Evolutionary conservation across 2,113 vertebrate genomes (phyloP), one percentile per base, ranked within the genome.

Genomic region (Ceyx cyanopectus): DNA sequence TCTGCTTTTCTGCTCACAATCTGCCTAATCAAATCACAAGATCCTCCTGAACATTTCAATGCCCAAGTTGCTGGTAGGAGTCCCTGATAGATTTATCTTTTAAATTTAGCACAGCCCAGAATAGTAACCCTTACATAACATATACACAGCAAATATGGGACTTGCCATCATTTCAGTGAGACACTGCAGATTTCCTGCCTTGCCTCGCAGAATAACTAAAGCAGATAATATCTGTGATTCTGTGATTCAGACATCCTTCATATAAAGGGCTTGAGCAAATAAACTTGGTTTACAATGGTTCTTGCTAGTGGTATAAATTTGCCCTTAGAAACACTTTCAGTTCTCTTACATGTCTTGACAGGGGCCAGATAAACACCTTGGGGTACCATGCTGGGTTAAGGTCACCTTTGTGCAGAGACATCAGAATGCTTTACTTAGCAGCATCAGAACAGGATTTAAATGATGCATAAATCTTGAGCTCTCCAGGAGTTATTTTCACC

Each of bases 81-180:
- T 78, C 75, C 90, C 93, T 72, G 68, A 81, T 87, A 94, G 80
- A 90, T 95, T 92, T 94, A 46, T 91, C 68, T 95, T 85, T 92
- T 91, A 96, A 93, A 93, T 82, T 83, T 83, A 93, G 81, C 77
- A 74, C 45, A 68, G 82, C 89, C 57, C 60, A 85, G 74, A 79
- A 94, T 85, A 95, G 86, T 89, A 95, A 94, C 89, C 92, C 88
- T 96, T 96, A 94, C 89, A 81, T 96, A 96, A 97, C 77, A 74
- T 80, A 92, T 50, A 93, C 92, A 89, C 81, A 93, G 78, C 85
- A 91, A 91, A 95, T 74, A 81, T 4, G n/a, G 80, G 70, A 63
- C 76, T 94, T 75, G 80, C 63, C 94, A 11, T 85, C 57, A 87
- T 89, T 95, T 95, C 83, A 72, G 76, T 66, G 83, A 87, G 72